Evolutionary conservation across 2,797 vertebrate genomes (phyloP).

Genomic region (Rhynchotus rufescens): DNA sequence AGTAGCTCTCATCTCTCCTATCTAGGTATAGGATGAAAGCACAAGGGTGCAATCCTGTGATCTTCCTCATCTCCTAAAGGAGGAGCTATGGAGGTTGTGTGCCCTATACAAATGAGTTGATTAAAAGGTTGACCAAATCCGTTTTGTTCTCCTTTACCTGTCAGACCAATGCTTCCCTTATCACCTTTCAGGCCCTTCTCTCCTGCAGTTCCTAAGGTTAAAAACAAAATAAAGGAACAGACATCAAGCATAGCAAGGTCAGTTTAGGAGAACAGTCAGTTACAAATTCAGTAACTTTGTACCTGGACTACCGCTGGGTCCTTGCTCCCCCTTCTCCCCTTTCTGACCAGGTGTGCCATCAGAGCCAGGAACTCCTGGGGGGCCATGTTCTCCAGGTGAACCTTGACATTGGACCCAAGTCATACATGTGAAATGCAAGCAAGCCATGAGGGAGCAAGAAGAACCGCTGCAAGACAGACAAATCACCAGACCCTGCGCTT

Average conservation of each 20-base stretch:
- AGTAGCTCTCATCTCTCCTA: neutral
- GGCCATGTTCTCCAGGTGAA: neutral
- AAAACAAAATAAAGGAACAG: neutral
- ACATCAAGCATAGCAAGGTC: neutral
- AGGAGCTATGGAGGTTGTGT: neutral
- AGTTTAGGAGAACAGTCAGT: neutral
- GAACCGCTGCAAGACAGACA: neutral
- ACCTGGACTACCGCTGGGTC: conserved; percentile 23
- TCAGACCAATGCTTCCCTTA: conserved; percentile 20
- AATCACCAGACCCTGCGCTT: no score
- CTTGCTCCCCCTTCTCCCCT: conserved; percentile 35
- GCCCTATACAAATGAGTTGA: neutral
- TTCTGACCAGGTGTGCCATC: conserved; percentile 52
- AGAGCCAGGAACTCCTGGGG: neutral
- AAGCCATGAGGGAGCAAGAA: neutral
- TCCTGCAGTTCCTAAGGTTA: conserved; percentile 39
- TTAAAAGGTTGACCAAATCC: neutral
- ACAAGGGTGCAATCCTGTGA: neutral
- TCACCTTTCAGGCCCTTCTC: conserved; percentile 16
- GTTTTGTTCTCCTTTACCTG: conserved; percentile 44
- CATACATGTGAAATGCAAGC: neutral
- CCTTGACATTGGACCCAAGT: conserved; percentile 41
- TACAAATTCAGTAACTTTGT: neutral
- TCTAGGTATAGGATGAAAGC: neutral
- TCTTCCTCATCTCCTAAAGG: neutral